Evolutionary conservation across 2,797 vertebrate species (phyloP).

Genomic region (Crenuchus spilurus): DNA sequence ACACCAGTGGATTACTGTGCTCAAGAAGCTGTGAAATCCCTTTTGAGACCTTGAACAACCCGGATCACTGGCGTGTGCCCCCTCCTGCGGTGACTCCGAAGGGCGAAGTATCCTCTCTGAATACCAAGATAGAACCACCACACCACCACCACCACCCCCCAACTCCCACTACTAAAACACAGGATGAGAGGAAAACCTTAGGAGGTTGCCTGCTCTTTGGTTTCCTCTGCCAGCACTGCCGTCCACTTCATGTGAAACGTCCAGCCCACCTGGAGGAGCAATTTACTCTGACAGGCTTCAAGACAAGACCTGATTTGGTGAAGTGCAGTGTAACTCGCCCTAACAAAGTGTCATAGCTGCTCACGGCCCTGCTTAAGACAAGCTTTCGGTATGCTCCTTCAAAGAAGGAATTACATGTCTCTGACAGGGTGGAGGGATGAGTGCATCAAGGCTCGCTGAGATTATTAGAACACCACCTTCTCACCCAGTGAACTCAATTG

Average conservation of each 20-base stretch:
- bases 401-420: slow-evolving; percentile 38
- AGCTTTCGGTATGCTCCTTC: slow-evolving; percentile 1
- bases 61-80: slow-evolving; percentile 71
- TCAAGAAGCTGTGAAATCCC: slow-evolving; percentile 79
- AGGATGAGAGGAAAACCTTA: neutral
- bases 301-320: slow-evolving; percentile 66
- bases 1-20: slow-evolving; percentile 74
- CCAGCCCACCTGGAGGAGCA: slow-evolving; percentile 21
- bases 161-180: slow-evolving; percentile 16
- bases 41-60: slow-evolving; percentile 68
- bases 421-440: slow-evolving; percentile 37
- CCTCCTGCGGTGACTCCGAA: slow-evolving; percentile 66
- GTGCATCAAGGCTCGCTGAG: slow-evolving; percentile 22
- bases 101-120: slow-evolving; percentile 61
- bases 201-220: neutral
- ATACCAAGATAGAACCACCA: slow-evolving; percentile 59
- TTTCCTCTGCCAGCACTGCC: slow-evolving; percentile 60
- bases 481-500: slow-evolving; percentile 37
- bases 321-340: slow-evolving; percentile 67
- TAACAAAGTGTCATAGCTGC: slow-evolving; percentile 71
- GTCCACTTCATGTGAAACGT: slow-evolving; percentile 69
- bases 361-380: slow-evolving; percentile 25
- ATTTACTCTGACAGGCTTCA: slow-evolving; percentile 65
- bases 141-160: neutral
- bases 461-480: slow-evolving; percentile 42